Conservation (phyloP, 2,888 invertebrate genomes). For the Trichogramma dendrolimi region DNA sequence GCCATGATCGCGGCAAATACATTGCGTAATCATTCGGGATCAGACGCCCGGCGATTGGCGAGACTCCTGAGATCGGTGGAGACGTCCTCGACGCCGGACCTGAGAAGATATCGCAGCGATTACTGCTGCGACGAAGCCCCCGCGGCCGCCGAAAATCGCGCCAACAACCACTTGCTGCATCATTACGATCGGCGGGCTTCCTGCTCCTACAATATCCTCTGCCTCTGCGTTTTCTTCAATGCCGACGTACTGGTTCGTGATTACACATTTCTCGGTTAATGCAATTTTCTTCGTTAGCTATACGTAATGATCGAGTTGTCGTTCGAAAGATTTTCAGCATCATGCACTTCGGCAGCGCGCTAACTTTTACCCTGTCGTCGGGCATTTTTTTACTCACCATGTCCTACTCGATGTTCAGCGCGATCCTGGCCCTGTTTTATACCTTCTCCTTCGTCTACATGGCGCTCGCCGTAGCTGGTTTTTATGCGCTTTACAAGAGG, state of each 20-base stretch:
- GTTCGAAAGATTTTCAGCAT: constrained; percentile 19
- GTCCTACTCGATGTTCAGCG: constrained; percentile 1
- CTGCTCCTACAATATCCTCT: constrained; percentile 18
- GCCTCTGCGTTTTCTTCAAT: constrained; percentile 19
- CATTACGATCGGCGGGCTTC: constrained; percentile 7
- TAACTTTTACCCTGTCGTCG: constrained; percentile 11
- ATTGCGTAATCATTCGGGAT: too few species aligned
- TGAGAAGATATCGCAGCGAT: not conserved
- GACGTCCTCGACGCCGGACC: constrained; percentile 13
- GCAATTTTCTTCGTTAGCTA: not conserved
- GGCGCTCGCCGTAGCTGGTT: constrained; percentile 7
- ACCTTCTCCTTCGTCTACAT: constrained; percentile 7
- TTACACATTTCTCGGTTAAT: not conserved
- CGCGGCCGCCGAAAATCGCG: not conserved
- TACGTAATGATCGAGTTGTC: not conserved
- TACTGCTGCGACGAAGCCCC: not conserved
- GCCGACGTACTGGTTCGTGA: constrained; percentile 10
- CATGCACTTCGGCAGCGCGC: constrained; percentile 19
- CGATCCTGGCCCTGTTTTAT: constrained; percentile 10
- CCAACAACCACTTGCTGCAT: not conserved
- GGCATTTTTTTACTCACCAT: constrained; percentile 10
- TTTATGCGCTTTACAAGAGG: constrained; percentile 15
- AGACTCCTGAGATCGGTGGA: not conserved
- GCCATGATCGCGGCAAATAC: too few species aligned
- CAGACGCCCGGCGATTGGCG: too few species aligned